These are phyloP conservation scores for Symphodus melops DNA, from an alignment of 2,113 vertebrate genomes.

Conservation along the genomic window DNA sequence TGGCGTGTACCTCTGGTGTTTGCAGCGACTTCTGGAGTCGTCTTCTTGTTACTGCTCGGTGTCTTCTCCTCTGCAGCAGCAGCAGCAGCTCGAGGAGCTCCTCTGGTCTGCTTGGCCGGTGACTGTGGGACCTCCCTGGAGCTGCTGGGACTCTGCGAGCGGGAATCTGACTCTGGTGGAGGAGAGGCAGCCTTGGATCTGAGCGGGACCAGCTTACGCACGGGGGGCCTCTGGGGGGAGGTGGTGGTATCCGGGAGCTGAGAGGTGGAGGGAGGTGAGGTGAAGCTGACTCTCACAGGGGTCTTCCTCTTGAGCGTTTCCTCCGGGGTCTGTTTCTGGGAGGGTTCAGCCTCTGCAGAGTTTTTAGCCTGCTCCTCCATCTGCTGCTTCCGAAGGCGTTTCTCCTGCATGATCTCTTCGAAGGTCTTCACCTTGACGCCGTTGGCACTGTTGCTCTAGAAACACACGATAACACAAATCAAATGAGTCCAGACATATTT, in stretches of 20 bases:
- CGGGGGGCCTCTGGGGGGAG: constrained; percentile 22
- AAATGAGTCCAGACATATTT: background rate
- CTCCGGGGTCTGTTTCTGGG: constrained; percentile 2
- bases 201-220: constrained; percentile 42
- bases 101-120: constrained; percentile 15
- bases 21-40: constrained; percentile 31
- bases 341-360: constrained; percentile 7
- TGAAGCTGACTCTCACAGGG: constrained; percentile 9
- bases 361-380: constrained; percentile 69
- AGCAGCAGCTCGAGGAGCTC: background rate
- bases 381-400: constrained; percentile 83
- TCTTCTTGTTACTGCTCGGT: constrained; percentile 25
- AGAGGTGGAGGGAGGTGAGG: constrained; percentile 8
- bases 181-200: constrained; percentile 40
- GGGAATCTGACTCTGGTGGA: background rate
- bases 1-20: constrained; percentile 76
- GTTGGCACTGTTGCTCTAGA: constrained; percentile 42
- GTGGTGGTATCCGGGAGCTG: background rate
- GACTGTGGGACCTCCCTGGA: constrained; percentile 15
- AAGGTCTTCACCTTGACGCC: constrained; percentile 87
- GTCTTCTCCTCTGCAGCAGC: constrained; percentile 12
- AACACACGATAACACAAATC: background rate
- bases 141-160: background rate
- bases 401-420: constrained; percentile 89
- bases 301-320: constrained; percentile 35